Conservation (phyloP, 2,113 vertebrate genomes). For the Esox niger region DNA sequence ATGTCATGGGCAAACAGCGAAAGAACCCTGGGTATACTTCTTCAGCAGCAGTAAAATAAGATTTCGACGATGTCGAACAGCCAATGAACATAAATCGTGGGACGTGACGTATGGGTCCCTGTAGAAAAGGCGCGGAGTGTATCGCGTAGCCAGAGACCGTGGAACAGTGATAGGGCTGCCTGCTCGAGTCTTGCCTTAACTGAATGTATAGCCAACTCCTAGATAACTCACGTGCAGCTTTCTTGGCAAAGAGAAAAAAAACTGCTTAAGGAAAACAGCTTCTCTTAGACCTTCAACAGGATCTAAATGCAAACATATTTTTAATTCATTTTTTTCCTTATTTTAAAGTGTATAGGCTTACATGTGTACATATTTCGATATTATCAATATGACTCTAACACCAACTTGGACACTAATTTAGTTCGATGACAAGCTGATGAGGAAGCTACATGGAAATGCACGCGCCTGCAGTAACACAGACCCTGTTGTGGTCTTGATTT, state of each 20-base stretch:
- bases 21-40: slow-evolving; percentile 13
- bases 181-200: slow-evolving; percentile 72
- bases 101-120: slow-evolving; percentile 87
- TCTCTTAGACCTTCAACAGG: slow-evolving; percentile 42
- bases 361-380: slow-evolving; percentile 4
- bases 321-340: slow-evolving; percentile 14
- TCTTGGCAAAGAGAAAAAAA: slow-evolving; percentile 53
- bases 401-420: slow-evolving; percentile 46
- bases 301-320: slow-evolving; percentile 33
- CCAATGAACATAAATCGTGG: slow-evolving; percentile 82
- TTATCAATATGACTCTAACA: slow-evolving; percentile 29
- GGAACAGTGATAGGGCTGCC: slow-evolving; percentile 70
- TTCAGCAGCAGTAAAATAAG: slow-evolving; percentile 57
- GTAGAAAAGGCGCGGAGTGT: slow-evolving; percentile 96
- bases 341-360: slow-evolving; percentile 33
- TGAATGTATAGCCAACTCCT: slow-evolving; percentile 73
- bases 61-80: slow-evolving; percentile 68
- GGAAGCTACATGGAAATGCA: slow-evolving; percentile 33
- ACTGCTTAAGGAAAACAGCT: slow-evolving; percentile 49
- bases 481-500: slow-evolving; percentile 16
- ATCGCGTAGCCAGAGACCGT: slow-evolving; percentile 78
- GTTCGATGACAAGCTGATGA: slow-evolving; percentile 31
- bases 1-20: slow-evolving; percentile 21
- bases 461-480: slow-evolving; percentile 24
- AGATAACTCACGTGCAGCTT: slow-evolving; percentile 70